Conservation (phyloP, 2,888 invertebrate species). For the Calephelis perditalis region DNA sequence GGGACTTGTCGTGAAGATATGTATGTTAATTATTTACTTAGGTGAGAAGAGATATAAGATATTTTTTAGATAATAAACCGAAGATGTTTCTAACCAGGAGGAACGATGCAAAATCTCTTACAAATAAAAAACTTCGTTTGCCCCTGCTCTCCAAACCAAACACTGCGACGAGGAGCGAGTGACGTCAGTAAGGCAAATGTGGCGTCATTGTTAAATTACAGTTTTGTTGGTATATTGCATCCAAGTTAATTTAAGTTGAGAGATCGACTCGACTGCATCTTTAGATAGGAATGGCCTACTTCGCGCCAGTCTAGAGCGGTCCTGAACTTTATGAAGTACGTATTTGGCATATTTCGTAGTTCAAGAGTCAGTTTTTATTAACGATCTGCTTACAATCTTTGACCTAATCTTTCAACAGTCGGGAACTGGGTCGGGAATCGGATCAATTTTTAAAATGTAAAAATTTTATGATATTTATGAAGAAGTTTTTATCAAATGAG, state of each 20-base stretch:
- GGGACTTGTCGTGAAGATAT: too few relatives aligned
- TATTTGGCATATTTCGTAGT: slow-evolving; percentile 11
- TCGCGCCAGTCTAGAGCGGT: slow-evolving; percentile 1
- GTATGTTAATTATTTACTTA: too few relatives aligned
- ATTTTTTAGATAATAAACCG: too few relatives aligned
- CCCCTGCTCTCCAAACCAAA: too few relatives aligned
- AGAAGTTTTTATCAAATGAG: not conserved
- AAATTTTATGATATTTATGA: not conserved
- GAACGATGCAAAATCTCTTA: too few relatives aligned
- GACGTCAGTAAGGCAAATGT: too few relatives aligned
- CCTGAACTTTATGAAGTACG: slow-evolving; percentile 8
- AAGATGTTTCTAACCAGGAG: too few relatives aligned
- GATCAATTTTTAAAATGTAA: not conserved
- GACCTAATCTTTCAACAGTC: slow-evolving; percentile 12
- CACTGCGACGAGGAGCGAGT: too few relatives aligned
- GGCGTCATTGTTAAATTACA: too few relatives aligned
- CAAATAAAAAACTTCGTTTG: too few relatives aligned
- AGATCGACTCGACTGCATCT: slow-evolving; percentile 2
- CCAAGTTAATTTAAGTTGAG: not conserved
- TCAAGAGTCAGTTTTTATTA: slow-evolving; percentile 7
- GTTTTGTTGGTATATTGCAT: not conserved
- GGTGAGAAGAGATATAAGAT: too few relatives aligned
- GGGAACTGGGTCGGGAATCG: slow-evolving; percentile 4
- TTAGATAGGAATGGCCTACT: slow-evolving; percentile 7
- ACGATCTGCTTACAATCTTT: slow-evolving; percentile 10